phyloP scores from a whole-genome alignment of 2,797 vertebrate species.

The Tarsius wallacei region DNA sequence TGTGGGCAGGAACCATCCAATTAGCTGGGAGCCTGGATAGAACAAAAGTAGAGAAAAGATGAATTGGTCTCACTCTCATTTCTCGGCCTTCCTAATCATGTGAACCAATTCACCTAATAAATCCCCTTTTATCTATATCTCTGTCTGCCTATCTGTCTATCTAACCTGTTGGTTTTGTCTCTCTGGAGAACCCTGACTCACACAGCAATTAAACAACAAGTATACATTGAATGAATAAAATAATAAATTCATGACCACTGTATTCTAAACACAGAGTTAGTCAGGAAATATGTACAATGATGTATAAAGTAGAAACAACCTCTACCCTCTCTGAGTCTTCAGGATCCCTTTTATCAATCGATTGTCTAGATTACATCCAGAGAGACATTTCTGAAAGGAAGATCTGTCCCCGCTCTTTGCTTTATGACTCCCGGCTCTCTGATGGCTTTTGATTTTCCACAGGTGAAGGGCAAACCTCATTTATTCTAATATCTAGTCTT shows the following conservation, averaged over 20 bases:
- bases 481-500: neutral
- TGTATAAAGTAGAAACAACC: neutral
- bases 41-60: neutral
- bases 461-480: neutral
- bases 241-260: neutral
- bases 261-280: slow-evolving; percentile 24
- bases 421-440: neutral
- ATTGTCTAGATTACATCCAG: neutral
- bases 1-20: neutral
- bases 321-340: neutral
- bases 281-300: neutral
- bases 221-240: neutral
- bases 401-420: neutral
- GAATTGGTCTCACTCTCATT: neutral
- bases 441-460: neutral
- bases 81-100: neutral
- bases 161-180: neutral
- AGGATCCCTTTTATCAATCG: neutral
- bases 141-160: neutral
- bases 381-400: neutral
- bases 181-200: neutral
- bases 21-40: neutral
- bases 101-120: neutral
- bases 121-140: neutral
- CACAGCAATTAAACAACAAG: neutral